phyloP scores from a whole-genome alignment of 1,140 invertebrate genomes.

The Bombus turneri region DNA sequence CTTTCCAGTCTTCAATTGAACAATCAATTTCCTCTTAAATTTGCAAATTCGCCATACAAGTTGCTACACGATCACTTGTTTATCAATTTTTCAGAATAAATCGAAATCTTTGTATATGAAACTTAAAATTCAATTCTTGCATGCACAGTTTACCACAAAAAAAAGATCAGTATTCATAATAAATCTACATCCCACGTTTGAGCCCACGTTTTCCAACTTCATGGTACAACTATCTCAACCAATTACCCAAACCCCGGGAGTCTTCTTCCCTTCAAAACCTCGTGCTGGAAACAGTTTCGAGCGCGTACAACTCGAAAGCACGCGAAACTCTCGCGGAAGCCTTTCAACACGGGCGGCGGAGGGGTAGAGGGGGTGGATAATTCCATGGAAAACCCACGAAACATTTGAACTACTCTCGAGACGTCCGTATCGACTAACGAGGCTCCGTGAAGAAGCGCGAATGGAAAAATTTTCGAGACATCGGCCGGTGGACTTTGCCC shows the following conservation, averaged over 20 bases:
- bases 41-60: background rate
- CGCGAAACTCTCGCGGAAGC: background rate
- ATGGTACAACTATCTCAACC: background rate
- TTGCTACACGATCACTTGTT: background rate
- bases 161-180: background rate
- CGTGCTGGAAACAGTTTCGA: background rate
- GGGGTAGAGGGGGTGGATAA: background rate
- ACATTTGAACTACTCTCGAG: slow-evolving; percentile 47
- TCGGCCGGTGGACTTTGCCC: background rate
- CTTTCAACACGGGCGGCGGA: background rate
- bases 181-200: background rate
- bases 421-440: slow-evolving; percentile 53
- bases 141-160: no score
- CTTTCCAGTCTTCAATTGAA: background rate
- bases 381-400: slow-evolving; percentile 32
- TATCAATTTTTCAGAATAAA: no score
- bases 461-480: slow-evolving; percentile 44
- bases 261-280: background rate
- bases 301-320: background rate
- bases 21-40: background rate
- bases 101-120: no score
- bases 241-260: background rate
- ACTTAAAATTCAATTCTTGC: no score
- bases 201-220: background rate
- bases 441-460: slow-evolving; percentile 27